Evolutionary conservation across 2,888 invertebrate species (phyloP).

Genomic region (Acleris laterana): DNA sequence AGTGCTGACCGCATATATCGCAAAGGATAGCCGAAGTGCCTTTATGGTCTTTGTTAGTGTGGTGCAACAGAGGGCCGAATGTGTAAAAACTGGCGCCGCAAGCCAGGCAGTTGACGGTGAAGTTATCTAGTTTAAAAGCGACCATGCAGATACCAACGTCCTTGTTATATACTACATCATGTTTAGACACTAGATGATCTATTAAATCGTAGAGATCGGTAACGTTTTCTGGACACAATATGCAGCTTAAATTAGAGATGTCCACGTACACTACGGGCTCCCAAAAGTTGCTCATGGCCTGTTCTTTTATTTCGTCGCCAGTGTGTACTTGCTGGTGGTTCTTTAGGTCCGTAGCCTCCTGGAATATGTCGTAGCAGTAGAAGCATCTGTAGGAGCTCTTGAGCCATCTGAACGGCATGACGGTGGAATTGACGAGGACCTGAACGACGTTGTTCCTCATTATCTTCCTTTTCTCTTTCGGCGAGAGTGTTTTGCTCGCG

Average conservation of each 20-base stretch:
- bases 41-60: slow-evolving; percentile 77
- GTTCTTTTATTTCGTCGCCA: slow-evolving; percentile 61
- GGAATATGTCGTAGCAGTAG: slow-evolving; percentile 78
- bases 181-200: slow-evolving; percentile 66
- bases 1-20: slow-evolving; percentile 75
- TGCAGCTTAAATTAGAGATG: slow-evolving; percentile 64
- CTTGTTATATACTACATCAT: slow-evolving; percentile 66
- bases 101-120: slow-evolving; percentile 64
- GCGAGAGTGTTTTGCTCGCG: slow-evolving; percentile 45
- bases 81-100: slow-evolving; percentile 71
- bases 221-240: slow-evolving; percentile 60
- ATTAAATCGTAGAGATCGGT: slow-evolving; percentile 68
- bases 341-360: slow-evolving; percentile 69
- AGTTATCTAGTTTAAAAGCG: slow-evolving; percentile 70
- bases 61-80: slow-evolving; percentile 71
- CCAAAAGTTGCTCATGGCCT: slow-evolving; percentile 76
- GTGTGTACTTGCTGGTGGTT: slow-evolving; percentile 62
- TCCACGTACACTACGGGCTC: slow-evolving; percentile 74
- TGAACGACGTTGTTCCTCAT: slow-evolving; percentile 71
- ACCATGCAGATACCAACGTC: slow-evolving; percentile 73
- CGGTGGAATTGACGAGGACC: slow-evolving; percentile 65
- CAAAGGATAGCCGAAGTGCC: slow-evolving; percentile 72
- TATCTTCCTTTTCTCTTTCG: slow-evolving; percentile 65
- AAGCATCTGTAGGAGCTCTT: slow-evolving; percentile 78
- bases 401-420: slow-evolving; percentile 78